Evolutionary conservation across 2,888 invertebrate species (phyloP).

Genomic region (Nephrocerus scutellatus): DNA sequence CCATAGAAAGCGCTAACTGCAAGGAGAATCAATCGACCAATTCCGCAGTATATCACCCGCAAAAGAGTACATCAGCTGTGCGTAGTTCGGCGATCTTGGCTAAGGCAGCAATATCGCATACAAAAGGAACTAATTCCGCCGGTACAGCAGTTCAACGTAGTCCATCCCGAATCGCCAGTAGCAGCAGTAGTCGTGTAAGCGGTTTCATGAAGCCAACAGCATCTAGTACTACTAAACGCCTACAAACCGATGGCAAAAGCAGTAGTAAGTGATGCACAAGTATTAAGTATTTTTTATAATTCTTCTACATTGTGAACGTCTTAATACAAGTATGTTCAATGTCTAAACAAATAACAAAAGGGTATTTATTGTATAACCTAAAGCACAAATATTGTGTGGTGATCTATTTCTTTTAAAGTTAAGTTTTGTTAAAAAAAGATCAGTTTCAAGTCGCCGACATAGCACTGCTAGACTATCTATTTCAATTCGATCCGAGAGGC

Average conservation of each 20-base stretch:
- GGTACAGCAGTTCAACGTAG: slow-evolving; percentile 24
- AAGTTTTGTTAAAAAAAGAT: too few relatives aligned
- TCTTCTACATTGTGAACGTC: too few relatives aligned
- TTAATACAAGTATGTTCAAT: too few relatives aligned
- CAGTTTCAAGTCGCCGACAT: too few relatives aligned
- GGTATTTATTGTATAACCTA: too few relatives aligned
- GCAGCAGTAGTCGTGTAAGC: slow-evolving; percentile 39
- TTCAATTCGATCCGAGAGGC: too few relatives aligned
- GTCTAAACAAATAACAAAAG: too few relatives aligned
- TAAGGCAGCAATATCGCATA: slow-evolving; percentile 35
- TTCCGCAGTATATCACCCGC: slow-evolving; percentile 3
- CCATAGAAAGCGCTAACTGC: slow-evolving; percentile 45
- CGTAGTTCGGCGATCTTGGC: slow-evolving; percentile 36
- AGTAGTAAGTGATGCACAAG: too few relatives aligned
- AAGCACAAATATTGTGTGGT: too few relatives aligned
- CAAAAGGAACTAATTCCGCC: slow-evolving; percentile 19
- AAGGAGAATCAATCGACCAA: slow-evolving; percentile 45
- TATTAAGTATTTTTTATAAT: too few relatives aligned
- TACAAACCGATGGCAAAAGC: slow-evolving; percentile 21
- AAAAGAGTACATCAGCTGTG: slow-evolving; percentile 22
- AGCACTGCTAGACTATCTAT: too few relatives aligned
- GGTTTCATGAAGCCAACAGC: slow-evolving; percentile 85
- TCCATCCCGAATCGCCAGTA: slow-evolving; percentile 18
- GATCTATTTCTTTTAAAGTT: too few relatives aligned
- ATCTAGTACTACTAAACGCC: slow-evolving; percentile 66